Base-by-base conservation (phyloP, 1,140 invertebrate species). In the Subanguina moxae region DNA sequence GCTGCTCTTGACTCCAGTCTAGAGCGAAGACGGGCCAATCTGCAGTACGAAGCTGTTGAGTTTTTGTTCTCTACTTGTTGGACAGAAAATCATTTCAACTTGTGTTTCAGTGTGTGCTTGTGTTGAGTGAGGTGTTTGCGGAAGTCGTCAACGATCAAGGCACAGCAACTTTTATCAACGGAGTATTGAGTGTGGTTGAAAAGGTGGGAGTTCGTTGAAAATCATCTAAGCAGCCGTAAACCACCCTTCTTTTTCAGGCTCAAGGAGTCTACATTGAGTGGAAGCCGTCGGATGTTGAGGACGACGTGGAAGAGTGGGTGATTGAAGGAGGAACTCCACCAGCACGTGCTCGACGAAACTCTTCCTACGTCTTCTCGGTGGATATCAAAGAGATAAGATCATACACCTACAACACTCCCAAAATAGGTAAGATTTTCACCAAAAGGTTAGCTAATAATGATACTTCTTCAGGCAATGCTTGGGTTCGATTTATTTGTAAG, bases 381-480 rank as follows among this genome's bases (percentile, higher is more conserved):
- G 74, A 76, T 56, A 48, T 76, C 23, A 78, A 76, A 21, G 58
- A 76, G 38, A 57, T 76, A 43, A 76, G 74, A 32, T 78, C 76
- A 19, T 76, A 69, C 52, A 70, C 62, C 7, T 67, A 69, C 48
- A 61, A 65, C 13, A 68, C 76, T 62, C 58, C 67, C 13, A 78
- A 52, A 42, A 57, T 72, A 74, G 66, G 70, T 64, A 19, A n/a
- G 43, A 21, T 62, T 0, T 56, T 46, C 19, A 11, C 27, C 62
- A 0, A 19, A 56, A 64, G 11, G 8, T 64, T 58, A 64, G 48
- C 1, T 56, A 23, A 0, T 56, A 23, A 57, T 56, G 15, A 65
- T 72, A 27, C 45, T 19, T 30, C 19, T 59, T 66, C 72, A 73
- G 57, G 38, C 1, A 57, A 58, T 7, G 58, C 72, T 13, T 28